Evolutionary conservation across 2,797 vertebrate genomes (phyloP), one percentile per base, ranked within the genome.

Genomic region (Leptoclinus maculatus): DNA sequence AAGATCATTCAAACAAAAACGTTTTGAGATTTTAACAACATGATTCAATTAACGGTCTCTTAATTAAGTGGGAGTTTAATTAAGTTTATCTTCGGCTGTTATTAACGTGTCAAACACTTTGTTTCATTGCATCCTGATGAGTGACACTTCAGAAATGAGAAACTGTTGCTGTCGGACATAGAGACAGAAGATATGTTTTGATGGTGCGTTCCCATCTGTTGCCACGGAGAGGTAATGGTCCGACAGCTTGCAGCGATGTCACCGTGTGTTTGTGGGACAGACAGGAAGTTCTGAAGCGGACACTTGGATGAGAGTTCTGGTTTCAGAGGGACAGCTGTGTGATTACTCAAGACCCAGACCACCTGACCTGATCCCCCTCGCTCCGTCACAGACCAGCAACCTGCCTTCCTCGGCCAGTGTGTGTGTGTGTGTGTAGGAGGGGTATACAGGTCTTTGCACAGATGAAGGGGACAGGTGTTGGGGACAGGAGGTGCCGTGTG

Each of bases 401-500:
- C 89, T 91, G 84, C 89, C 76, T 71, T 83, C 78, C 75, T 71
- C 43, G 64, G 64, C 49, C 51, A 32, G 75, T 67, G 66, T 53
- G 69, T 17, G 59, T 54, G 65, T 21, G 67, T 6, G 9, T 2
- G 53, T 16, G 74, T 12, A 41, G 38, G 66, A 80, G 80, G 83
- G 78, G 51, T 75, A 70, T 71, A 49, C 82, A 83, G 85, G 88
- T 89, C 86, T 80, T 38, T 87, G 85, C 83, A 79, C 91, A 92
- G 82, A 89, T 69, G 78, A 88, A 82, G 78, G 82, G 88, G 93
- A 95, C 95, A 95, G 95, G 95, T 95, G 95, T 95, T 91, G 27
- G 74, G 89, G 93, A 94, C 94, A 95, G 94, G 94, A 95, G 95
- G 94, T 94, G 91, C 90, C 80, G 83, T 82, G 89, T 88, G 67